Evolutionary conservation across 1,140 invertebrate species (phyloP), one percentile per base, ranked within the genome.

Genomic region (Drosophila pruinosa): DNA sequence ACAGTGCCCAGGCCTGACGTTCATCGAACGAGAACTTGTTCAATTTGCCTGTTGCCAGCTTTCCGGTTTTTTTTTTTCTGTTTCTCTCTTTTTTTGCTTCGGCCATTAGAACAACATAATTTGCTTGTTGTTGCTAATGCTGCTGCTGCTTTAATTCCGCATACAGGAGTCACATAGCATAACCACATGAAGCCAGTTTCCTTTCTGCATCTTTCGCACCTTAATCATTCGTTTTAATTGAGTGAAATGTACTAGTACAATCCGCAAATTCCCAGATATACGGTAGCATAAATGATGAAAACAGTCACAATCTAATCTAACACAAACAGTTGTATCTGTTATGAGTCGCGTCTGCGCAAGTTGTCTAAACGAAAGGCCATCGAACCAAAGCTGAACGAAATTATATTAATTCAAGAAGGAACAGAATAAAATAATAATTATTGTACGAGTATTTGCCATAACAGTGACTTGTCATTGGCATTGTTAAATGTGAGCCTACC

Each of bases 51-150:
- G 48, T 24, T 22, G 12, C 41, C 39, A 31, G 54, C 28, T 58
- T 72, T 65, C 36, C 26, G 43, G 22, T 67, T 69, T 21, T 48
- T 21, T 8, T 39, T 38, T 69, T 59, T 10, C 54, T 21, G 39
- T 45, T 34, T 74, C 73, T 74, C 50, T 28, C 47, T 39, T 64
- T 62, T 59, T 17, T 56, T 67, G 62, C 45, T 70, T 43, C 38
- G 31, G 38, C 53, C 61, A 85, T 65, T 72, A 52, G 61, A 83
- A 80, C 76, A 72, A 85, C 77, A 85, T 86, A 65, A 86, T 86
- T 86, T 69, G 56, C 36, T 52, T 62, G 72, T 48, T 41, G 36
- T 26, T 70, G 31, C 5, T 59, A 39, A 62, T 53, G 38, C 34
- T 67, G 39, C 34, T 56, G 57, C 38, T 81, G 38, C 70, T 59